These are phyloP conservation scores for Kryptolebias ocellatus DNA, from an alignment of 2,797 vertebrate species.

Conservation along the genomic window DNA sequence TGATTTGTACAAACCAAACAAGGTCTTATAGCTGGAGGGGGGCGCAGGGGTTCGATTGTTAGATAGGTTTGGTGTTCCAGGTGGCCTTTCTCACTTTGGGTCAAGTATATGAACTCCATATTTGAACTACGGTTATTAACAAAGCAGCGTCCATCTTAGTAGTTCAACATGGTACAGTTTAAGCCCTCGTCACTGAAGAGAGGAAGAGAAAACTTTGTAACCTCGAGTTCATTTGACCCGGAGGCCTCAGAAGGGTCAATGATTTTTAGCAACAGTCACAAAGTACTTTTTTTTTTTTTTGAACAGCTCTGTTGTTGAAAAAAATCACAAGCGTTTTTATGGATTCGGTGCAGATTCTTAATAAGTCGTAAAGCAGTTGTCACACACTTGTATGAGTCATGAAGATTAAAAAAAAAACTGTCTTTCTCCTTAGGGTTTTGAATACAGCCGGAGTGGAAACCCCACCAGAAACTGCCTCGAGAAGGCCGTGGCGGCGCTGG, in stretches of 20 bases:
- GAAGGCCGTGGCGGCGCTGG: slow-evolving; percentile 87
- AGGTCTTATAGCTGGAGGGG: neutral
- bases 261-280: too few species aligned
- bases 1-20: slow-evolving; percentile 10
- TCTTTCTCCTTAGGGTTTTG: slow-evolving; percentile 83
- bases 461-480: slow-evolving; percentile 92
- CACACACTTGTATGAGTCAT: neutral
- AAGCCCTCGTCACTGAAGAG: too few species aligned
- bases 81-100: slow-evolving; percentile 8
- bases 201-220: too few species aligned
- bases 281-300: neutral
- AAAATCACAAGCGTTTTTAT: neutral
- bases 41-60: neutral
- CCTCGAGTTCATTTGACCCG: too few species aligned
- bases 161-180: too few species aligned
- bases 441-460: slow-evolving; percentile 94
- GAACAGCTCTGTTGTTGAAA: too few species aligned
- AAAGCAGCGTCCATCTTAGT: too few species aligned
- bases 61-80: slow-evolving; percentile 5
- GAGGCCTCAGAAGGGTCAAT: too few species aligned
- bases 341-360: neutral
- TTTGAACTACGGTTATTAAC: too few species aligned
- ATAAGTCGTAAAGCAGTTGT: neutral
- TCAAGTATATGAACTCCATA: too few species aligned
- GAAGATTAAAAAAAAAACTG: neutral